phyloP scores from a whole-genome alignment of 35 echinoderm and acorn worm genomes.

The Acanthaster planci region DNA sequence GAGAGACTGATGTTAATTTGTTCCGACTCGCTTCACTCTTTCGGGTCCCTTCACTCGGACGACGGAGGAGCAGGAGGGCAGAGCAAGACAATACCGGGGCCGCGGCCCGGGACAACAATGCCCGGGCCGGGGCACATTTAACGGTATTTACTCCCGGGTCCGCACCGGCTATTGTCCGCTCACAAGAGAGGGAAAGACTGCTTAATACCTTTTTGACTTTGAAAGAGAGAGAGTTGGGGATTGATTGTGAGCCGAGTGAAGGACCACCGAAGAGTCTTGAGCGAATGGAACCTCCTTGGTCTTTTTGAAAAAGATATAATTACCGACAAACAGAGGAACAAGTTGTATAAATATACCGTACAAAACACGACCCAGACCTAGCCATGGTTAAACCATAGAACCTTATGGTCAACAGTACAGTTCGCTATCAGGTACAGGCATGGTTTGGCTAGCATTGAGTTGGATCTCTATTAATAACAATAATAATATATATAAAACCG shows the following conservation, averaged over 20 bases:
- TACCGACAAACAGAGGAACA: no score
- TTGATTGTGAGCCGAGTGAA: no score
- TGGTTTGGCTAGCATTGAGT: background rate
- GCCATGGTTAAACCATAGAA: no score
- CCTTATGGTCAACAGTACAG: no score
- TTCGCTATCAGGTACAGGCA: background rate
- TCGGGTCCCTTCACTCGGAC: background rate
- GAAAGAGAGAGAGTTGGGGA: no score
- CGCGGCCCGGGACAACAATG: no score
- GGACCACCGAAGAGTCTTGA: no score
- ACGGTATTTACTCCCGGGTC: slow-evolving; percentile 15
- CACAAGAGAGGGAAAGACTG: background rate
- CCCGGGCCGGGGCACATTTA: slow-evolving; percentile 8
- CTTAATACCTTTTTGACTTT: no score
- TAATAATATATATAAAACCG: slow-evolving; percentile 23
- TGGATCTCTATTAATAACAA: slow-evolving; percentile 20
- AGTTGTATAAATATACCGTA: no score
- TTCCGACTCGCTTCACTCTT: slow-evolving; percentile 18
- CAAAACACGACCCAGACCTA: no score
- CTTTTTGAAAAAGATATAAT: no score
- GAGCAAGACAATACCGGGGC: background rate
- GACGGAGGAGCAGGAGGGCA: background rate
- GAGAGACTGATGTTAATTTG: background rate
- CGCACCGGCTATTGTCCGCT: background rate
- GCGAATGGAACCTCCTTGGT: no score